Evolutionary conservation across 1,140 invertebrate species (phyloP), one percentile per base, ranked within the genome.

Genomic region (Lysiphlebus fabarum): DNA sequence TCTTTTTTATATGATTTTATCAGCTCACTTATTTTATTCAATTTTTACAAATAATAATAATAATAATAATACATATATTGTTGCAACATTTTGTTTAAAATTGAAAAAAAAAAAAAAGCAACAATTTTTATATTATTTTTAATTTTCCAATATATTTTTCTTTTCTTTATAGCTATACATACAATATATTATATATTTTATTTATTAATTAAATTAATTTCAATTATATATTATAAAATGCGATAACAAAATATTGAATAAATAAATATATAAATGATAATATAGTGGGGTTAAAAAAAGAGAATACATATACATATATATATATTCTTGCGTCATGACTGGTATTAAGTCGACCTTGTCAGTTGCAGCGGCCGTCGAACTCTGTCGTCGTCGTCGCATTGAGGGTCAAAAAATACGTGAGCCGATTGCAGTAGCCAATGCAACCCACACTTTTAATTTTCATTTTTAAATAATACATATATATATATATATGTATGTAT

Each of bases 381-480:
- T 67, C 65, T 54, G 55, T 61, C 57, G 55, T 61, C 57, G 55
- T 61, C 57, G 55, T 61, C 65, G 62, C 59, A 64, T 67, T 65
- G 68, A 70, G 65, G 68, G 68, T 70, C 65, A 67, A 66, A 70
- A 68, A 69, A 66, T 67, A 65, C 60, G 65, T 63, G 61, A 63
- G 60, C 47, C 61, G 63, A 67, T 56, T 63, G 49, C 57, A 50
- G 44, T 42, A 60, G 53, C 53, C 58, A 62, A 61, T 53, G 56
- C 53, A 56, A 51, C 44, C 50, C 48, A 14, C 48, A 17, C 50
- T 11, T 14, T 47, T 38, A 7, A 8, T 4, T 14, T 9, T 12
- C 7, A 33, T 33, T 9, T 43, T 11, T 14, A 34, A 34, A 45
- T 36, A 37, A 36, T 4, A 10, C 26, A 56, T 37, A 44, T 37